Evolutionary conservation across 2,797 vertebrate species (phyloP), one percentile per base, ranked within the genome.

Genomic region (Chiroxiphia lanceolata): DNA sequence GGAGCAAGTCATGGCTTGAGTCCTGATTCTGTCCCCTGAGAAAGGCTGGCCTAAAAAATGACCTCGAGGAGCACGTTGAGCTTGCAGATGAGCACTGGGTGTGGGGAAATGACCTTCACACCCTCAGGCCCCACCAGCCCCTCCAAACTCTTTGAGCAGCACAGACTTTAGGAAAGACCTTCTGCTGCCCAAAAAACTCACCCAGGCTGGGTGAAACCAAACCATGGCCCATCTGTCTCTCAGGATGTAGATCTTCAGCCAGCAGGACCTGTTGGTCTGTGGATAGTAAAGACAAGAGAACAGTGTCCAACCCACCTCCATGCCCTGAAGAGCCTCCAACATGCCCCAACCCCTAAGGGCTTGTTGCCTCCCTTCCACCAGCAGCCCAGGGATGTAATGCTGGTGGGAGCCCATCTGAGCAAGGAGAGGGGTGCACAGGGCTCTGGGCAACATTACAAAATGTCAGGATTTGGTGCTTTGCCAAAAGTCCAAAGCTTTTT

Each of bases 11-110:
- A 21, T 6, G 12, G 13, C 51, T 45, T 71, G 50, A 59, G 33
- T 26, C 50, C 54, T 9, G 7, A 36, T 21, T 31, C 44, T 36
- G 10, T 10, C 33, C 34, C 7, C 2, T 5, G 5, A 40, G 34
- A 74, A 85, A 65, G 16, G 11, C 16, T 65, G 61, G 21, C 53
- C 57, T 36, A 29, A 85, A 72, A 65, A 33, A 13, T 5, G 0
- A 19, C 25, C 25, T 7, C 6, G 18, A 84, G 47, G 36, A 75
- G 6, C 26, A 31, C 0, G 0, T 0, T 48, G 27, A 65, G 54
- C 48, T 53, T 63, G 9, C 1, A 25, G 33, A 38, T 59, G 45
- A 72, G 9, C 31, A 57, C 11, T 26, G 29, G 34, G 9, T 20
- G n/a, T 11, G 15, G 40, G 27, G 61, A 74, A 20, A 17, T 7